Conservation (phyloP, 2,113 vertebrate genomes). For the Hippocampus comes region DNA sequence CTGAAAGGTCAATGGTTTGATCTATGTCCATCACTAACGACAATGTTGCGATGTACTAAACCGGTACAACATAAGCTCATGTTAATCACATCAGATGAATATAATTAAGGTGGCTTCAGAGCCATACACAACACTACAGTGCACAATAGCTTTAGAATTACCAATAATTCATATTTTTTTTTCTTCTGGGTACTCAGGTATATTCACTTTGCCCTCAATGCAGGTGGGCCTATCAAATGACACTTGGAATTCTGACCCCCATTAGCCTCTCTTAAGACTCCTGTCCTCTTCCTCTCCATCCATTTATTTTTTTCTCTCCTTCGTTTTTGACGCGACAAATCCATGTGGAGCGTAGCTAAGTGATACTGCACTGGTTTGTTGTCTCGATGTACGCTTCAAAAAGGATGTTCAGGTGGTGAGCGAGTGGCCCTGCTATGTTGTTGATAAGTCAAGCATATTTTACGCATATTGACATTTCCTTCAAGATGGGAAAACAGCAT, state of each 20-base stretch:
- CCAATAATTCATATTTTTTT: not conserved
- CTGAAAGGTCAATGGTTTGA: too few species aligned
- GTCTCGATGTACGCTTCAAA: conserved; percentile 33
- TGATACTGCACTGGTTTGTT: conserved; percentile 39
- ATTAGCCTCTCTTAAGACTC: not conserved
- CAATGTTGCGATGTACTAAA: too few species aligned
- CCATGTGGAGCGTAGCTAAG: conserved; percentile 47
- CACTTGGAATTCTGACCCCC: conserved; percentile 18
- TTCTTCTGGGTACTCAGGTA: not conserved
- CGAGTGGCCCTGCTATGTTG: conserved; percentile 48
- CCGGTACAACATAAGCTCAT: not conserved
- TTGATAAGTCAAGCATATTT: conserved; percentile 5
- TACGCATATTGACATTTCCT: not conserved
- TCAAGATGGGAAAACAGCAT: too few species aligned
- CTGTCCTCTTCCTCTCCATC: conserved; percentile 21
- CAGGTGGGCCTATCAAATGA: conserved; percentile 34
- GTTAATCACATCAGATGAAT: conserved; percentile 7
- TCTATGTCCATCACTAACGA: conserved; percentile 9
- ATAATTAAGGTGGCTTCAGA: not conserved
- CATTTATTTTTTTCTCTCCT: conserved; percentile 15
- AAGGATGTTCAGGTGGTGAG: conserved; percentile 37
- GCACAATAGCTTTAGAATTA: not conserved
- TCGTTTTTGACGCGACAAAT: conserved; percentile 57
- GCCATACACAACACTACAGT: not conserved
- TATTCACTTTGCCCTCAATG: conserved; percentile 11